These are phyloP conservation scores for Euthynnus affinis DNA, from an alignment of 2,797 vertebrate species.

Conservation along the genomic window DNA sequence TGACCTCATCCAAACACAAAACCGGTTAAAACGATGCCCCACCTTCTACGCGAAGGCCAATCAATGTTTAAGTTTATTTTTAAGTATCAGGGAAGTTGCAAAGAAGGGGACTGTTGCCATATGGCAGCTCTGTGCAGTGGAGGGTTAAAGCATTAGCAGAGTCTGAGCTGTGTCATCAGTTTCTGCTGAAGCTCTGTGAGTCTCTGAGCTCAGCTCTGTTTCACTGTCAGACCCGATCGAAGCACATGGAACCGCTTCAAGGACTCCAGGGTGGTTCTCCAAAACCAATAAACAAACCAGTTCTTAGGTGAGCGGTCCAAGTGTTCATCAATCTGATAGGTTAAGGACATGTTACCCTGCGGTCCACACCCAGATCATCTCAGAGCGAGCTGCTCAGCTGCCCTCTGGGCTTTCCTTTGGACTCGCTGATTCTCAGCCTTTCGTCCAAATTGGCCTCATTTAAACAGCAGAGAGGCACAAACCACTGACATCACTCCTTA, in stretches of 20 bases:
- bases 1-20: too few species aligned
- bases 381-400: slow-evolving; percentile 37
- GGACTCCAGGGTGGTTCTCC: slow-evolving; percentile 72
- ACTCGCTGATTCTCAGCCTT: slow-evolving; percentile 18
- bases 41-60: too few species aligned
- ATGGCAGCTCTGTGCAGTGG: too few species aligned
- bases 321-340: slow-evolving; percentile 72
- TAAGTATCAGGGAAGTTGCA: too few species aligned
- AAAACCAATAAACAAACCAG: slow-evolving; percentile 76
- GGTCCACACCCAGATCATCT: slow-evolving; percentile 65
- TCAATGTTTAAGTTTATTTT: too few species aligned
- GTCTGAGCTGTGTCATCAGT: slow-evolving; percentile 72
- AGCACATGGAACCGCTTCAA: slow-evolving; percentile 76
- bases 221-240: slow-evolving; percentile 61
- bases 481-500: slow-evolving; percentile 54
- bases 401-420: slow-evolving; percentile 43
- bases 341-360: slow-evolving; percentile 58
- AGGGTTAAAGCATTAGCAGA: slow-evolving; percentile 40
- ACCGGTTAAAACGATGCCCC: too few species aligned
- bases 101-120: too few species aligned
- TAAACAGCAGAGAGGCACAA: slow-evolving; percentile 24
- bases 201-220: slow-evolving; percentile 50
- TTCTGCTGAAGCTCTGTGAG: slow-evolving; percentile 67
- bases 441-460: slow-evolving; percentile 45
- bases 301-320: slow-evolving; percentile 66